Conservation (phyloP, 2,797 vertebrate genomes). For the Trachops cirrhosus region DNA sequence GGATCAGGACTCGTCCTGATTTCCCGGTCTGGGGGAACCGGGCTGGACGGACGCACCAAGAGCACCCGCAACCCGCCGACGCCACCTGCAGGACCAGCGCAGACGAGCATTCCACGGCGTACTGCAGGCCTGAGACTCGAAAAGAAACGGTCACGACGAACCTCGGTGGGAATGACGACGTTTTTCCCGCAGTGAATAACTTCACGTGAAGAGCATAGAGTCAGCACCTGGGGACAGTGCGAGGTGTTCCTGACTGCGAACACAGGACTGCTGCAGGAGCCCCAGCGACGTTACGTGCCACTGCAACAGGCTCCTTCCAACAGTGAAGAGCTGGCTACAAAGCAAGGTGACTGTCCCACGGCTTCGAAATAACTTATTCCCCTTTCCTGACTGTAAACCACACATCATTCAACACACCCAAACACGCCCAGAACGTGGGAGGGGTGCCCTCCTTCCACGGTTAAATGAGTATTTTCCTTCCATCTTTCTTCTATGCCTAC, state of each 20-base stretch:
- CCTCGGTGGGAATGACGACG: not conserved
- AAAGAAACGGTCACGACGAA: not conserved
- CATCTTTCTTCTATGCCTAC: not conserved
- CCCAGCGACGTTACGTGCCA: not conserved
- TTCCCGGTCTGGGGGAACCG: conserved; percentile 24
- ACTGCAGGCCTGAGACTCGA: not conserved
- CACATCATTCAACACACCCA: not conserved
- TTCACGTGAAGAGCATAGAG: not conserved
- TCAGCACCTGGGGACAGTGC: not conserved
- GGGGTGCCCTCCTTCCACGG: not conserved
- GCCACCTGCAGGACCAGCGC: conserved; percentile 73
- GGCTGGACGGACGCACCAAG: not conserved
- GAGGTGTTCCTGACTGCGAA: not conserved
- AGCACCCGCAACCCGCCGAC: conserved; percentile 46
- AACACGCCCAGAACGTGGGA: not conserved
- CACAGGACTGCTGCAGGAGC: not conserved
- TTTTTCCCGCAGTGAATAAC: not conserved
- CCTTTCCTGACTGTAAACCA: not conserved
- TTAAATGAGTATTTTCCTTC: not conserved
- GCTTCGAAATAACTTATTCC: not conserved
- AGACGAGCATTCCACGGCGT: not conserved
- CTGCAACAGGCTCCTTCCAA: conserved; percentile 7
- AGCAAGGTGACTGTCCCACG: not conserved
- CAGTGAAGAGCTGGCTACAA: not conserved
- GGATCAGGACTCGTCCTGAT: conserved; percentile 36